Base-by-base conservation (phyloP, 30 jellyfish, hydroid and myxozoan species). In the Catostylus mosaicus region DNA sequence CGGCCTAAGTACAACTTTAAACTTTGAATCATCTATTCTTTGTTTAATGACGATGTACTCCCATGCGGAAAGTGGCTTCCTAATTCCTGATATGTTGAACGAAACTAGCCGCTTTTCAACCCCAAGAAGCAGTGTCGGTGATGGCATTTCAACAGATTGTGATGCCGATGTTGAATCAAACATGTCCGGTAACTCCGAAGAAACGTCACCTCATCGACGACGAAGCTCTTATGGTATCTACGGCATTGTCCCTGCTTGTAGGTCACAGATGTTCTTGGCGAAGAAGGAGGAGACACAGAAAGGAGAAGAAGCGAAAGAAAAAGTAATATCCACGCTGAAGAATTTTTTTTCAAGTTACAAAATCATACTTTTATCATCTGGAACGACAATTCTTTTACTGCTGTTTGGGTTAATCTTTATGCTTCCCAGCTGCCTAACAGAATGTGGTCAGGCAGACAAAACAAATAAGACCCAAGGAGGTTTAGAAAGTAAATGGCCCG, bases 131-230 rank as follows among this genome's bases (percentile, higher is more conserved):
- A 85, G 95, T 47, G 73, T 85, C 37, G 88, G 95, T n/a, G 94
- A 83, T 38, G 95, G 88, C 14, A 48, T 74, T 43, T 85, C 95
- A 27, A 85, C 89, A 12, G 95, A 85, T 30, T 85, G 95, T 66
- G 95, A 85, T 18, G 95, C 95, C 33, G 95, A 85, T 63, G 95
- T 85, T 30, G 95, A 85, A 38, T 85, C 95, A 6, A 85, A 85
- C 50, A 67, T 85, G 89, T 85, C 95, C 14, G 83, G 69, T 3
- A 65, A 69, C 34, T 85, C 95, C 51, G 89, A 63, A 48, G 88
- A 73, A 20, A 56, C 81, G 0, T 73, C 95, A 16, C 90, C 90
- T 4, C 75, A 52, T 24, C 78, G 90, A 35, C 61, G 90, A 27
- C 82, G 82, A 26, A 80, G 90, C 51, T 80, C 90, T 3, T 45